Conservation (phyloP, 2,113 vertebrate species). For the Urocolius indicus region DNA sequence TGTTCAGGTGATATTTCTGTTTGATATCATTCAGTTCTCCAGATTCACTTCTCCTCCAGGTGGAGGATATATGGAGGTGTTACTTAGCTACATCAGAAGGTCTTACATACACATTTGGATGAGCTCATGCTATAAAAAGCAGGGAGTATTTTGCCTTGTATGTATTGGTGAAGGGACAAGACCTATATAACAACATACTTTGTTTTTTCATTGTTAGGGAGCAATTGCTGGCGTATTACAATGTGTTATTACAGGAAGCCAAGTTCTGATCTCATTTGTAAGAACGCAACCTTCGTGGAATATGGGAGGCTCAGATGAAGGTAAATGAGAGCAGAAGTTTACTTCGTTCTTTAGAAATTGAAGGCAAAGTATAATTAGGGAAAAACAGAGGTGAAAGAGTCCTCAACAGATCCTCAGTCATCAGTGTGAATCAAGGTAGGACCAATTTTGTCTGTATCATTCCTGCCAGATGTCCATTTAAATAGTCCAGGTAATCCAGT, state of each 20-base stretch:
- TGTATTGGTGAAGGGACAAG: neutral
- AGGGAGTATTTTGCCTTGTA: conserved; percentile 5
- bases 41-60: neutral
- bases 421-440: neutral
- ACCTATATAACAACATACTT: conserved; percentile 6
- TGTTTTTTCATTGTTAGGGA: neutral
- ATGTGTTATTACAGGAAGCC: conserved; percentile 4
- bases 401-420: neutral
- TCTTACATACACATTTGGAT: neutral
- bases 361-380: neutral
- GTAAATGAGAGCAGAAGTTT: conserved; percentile 23
- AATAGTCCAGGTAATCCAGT: neutral
- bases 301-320: neutral
- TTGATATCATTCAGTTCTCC: neutral
- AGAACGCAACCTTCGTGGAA: conserved; percentile 22
- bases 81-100: neutral
- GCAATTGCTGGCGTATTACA: conserved; percentile 1
- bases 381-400: neutral
- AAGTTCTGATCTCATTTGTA: conserved; percentile 59
- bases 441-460: neutral
- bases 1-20: neutral
- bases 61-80: neutral
- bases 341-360: conserved; percentile 22
- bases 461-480: neutral
- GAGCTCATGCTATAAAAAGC: neutral